Conservation (phyloP, 2,797 vertebrate genomes). For the Coregonus suidteri region DNA sequence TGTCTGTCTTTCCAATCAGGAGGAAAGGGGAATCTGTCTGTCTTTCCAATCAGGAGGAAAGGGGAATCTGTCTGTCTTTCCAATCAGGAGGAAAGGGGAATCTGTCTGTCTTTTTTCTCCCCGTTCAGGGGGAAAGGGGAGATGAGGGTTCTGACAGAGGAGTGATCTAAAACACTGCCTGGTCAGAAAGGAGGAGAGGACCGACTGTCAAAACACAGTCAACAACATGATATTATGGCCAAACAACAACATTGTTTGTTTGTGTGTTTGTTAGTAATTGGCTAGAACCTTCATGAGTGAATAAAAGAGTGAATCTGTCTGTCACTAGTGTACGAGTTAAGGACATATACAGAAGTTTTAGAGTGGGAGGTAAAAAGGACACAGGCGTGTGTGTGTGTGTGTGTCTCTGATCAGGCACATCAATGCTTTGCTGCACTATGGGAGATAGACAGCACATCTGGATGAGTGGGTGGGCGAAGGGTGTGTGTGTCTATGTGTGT, state of each 20-base stretch:
- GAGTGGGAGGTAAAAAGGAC: conserved; percentile 74
- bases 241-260: conserved; percentile 49
- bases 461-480: conserved; percentile 32
- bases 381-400: conserved; percentile 38
- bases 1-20: conserved; percentile 4
- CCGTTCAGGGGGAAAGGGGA: not conserved
- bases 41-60: not conserved
- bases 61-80: conserved; percentile 1
- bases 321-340: conserved; percentile 68
- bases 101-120: not conserved
- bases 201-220: conserved; percentile 71
- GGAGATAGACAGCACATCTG: conserved; percentile 55
- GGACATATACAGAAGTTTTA: conserved; percentile 76
- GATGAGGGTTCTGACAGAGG: conserved; percentile 16
- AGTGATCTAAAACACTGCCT: conserved; percentile 74
- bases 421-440: conserved; percentile 60
- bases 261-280: conserved; percentile 63
- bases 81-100: not conserved
- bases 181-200: conserved; percentile 68
- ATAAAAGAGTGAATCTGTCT: conserved; percentile 68
- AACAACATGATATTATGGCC: conserved; percentile 41
- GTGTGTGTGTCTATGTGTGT: conserved; percentile 4
- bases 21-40: not conserved
- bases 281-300: conserved; percentile 56
- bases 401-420: conserved; percentile 81